Conservation (phyloP, 2,113 vertebrate genomes). For the Etia nguti region DNA sequence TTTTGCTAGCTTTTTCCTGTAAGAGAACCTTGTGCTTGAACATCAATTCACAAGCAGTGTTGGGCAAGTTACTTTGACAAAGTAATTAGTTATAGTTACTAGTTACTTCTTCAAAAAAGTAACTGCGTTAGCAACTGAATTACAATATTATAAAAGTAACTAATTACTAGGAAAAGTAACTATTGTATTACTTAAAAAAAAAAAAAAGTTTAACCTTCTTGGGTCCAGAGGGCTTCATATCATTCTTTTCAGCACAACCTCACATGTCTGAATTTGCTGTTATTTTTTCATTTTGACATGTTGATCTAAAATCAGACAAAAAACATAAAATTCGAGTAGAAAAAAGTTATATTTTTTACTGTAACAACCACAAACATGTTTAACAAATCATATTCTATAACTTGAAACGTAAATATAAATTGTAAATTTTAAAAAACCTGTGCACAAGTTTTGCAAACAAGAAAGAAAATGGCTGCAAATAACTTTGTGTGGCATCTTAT, state of each 20-base stretch:
- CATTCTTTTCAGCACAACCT: not conserved
- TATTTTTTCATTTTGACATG: not conserved
- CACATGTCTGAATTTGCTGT: not conserved
- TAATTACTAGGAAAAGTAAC: not conserved
- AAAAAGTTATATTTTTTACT: not conserved
- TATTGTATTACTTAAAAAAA: not conserved
- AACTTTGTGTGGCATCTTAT: no score
- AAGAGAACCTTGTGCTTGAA: fast-evolving
- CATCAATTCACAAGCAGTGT: not conserved
- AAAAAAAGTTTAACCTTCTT: fast-evolving
- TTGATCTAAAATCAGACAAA: not conserved
- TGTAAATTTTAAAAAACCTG: not conserved
- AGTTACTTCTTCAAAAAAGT: not conserved
- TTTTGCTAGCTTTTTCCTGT: not conserved
- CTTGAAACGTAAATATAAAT: not conserved
- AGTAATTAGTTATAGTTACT: not conserved
- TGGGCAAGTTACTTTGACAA: not conserved
- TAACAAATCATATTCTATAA: not conserved
- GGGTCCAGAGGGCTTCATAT: not conserved
- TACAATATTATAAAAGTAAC: not conserved
- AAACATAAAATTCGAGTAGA: not conserved
- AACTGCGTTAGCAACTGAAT: not conserved
- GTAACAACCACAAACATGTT: not conserved
- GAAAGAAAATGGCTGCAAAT: no score
- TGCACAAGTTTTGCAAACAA: no score